Conservation (phyloP, 35 echinoderm and acorn worm genomes). For the Chiridota heheva region DNA sequence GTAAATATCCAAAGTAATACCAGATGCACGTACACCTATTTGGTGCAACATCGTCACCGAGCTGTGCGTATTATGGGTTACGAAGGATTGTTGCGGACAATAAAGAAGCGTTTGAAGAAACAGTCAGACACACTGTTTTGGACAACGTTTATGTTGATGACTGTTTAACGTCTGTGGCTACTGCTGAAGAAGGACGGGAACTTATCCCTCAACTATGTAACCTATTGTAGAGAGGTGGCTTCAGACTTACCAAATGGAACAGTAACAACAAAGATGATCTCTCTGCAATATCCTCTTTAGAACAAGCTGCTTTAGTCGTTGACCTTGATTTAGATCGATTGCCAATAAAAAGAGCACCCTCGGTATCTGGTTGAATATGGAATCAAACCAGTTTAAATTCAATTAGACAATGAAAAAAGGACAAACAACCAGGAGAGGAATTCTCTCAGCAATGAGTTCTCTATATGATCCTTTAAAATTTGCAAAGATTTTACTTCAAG, state of each 20-base stretch:
- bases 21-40: conserved; percentile 65
- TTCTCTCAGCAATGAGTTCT: conserved; percentile 18
- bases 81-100: conserved; percentile 47
- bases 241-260: conserved; percentile 55
- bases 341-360: conserved; percentile 45
- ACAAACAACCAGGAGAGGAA: background rate
- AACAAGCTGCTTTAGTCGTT: conserved; percentile 18
- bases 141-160: conserved; percentile 71
- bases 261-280: conserved; percentile 53
- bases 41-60: conserved; percentile 65
- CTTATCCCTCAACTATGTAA: conserved; percentile 41
- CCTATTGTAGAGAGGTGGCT: conserved; percentile 37
- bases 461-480: conserved; percentile 33
- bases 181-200: conserved; percentile 40
- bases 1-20: conserved; percentile 4
- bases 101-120: conserved; percentile 12
- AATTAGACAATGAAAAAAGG: background rate
- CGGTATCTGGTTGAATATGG: conserved; percentile 26
- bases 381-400: conserved; percentile 27
- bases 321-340: conserved; percentile 36
- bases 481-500: background rate
- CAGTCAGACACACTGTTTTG: conserved; percentile 42
- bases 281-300: background rate
- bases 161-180: conserved; percentile 39
- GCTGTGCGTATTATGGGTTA: conserved; percentile 50